Percentiles rank a stretch among this genome's conserved stretches.
phyloP scores from a whole-genome alignment of 2,113 vertebrate species.

The Leptocoma aspasia region DNA sequence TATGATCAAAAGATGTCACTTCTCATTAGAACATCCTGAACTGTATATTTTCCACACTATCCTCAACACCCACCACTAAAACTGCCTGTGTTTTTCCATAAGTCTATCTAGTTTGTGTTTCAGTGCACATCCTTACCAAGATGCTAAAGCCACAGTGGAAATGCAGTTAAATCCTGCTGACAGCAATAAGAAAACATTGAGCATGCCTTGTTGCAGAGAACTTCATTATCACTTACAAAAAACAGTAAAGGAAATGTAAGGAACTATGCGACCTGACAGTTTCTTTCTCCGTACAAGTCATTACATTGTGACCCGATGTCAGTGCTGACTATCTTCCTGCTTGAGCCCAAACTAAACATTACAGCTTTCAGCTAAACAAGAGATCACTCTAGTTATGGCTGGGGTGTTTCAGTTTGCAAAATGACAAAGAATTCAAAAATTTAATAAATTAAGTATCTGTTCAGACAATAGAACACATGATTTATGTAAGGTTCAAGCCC shows the following conservation, averaged over 20 bases:
- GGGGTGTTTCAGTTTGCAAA: constrained; percentile 42
- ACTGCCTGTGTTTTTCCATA: background rate
- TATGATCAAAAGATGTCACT: background rate
- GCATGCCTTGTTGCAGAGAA: constrained; percentile 47
- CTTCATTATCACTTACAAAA: constrained; percentile 47
- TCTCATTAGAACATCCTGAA: background rate
- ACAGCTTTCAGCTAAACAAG: constrained; percentile 2
- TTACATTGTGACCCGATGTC: background rate
- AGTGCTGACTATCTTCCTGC: background rate
- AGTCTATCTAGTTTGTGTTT: constrained; percentile 50
- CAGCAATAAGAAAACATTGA: constrained; percentile 53
- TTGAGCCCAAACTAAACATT: background rate
- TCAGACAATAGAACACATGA: constrained; percentile 16
- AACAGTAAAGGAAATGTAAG: background rate
- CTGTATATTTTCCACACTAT: background rate
- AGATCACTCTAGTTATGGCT: constrained; percentile 40
- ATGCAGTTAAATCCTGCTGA: constrained; percentile 48
- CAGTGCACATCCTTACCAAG: constrained; percentile 37
- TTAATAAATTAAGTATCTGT: background rate
- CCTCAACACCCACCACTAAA: background rate
- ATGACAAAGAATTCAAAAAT: background rate
- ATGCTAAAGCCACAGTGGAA: constrained; percentile 60
- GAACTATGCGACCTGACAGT: background rate
- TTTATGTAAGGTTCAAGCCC: constrained; percentile 26
- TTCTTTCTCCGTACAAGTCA: background rate